Evolutionary conservation across 2,113 vertebrate species (phyloP).

Genomic region (Barbus barbus): DNA sequence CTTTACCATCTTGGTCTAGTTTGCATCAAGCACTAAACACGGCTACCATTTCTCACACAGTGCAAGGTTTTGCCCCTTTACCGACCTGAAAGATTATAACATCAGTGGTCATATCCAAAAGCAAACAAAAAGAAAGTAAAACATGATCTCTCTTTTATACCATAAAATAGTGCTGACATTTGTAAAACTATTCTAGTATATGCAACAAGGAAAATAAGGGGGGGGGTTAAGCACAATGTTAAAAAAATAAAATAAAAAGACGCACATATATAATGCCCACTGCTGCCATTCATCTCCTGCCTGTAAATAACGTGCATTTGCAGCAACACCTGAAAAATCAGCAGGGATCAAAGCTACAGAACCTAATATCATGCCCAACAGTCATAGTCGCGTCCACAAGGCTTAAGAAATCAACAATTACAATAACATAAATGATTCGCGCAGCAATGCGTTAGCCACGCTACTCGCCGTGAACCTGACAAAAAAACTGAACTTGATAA

Average conservation of each 20-base stretch:
- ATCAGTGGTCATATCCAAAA: slow-evolving; percentile 53
- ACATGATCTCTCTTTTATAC: slow-evolving; percentile 36
- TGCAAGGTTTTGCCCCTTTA: slow-evolving; percentile 46
- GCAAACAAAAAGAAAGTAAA: slow-evolving; percentile 37
- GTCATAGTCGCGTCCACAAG: background rate
- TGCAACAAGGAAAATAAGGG: background rate
- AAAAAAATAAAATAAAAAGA: slow-evolving; percentile 14
- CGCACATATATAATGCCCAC: slow-evolving; percentile 22
- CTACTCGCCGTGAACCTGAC: background rate
- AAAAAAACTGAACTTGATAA: background rate
- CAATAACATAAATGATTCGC: background rate
- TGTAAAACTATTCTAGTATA: slow-evolving; percentile 24
- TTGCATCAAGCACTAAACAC: slow-evolving; percentile 51
- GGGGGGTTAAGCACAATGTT: background rate
- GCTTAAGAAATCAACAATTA: slow-evolving; percentile 1
- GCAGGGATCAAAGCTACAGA: background rate
- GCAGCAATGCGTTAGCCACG: background rate
- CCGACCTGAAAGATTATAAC: slow-evolving; percentile 54
- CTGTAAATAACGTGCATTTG: slow-evolving; percentile 25
- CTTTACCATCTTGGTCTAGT: slow-evolving; percentile 50
- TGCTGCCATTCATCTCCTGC: background rate
- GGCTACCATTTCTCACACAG: slow-evolving; percentile 54
- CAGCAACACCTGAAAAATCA: slow-evolving; percentile 7
- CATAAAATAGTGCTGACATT: slow-evolving; percentile 4
- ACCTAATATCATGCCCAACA: background rate